Percentiles rank a stretch among this genome's conserved stretches.
Conservation (phyloP, 2,888 invertebrate genomes). For the Diarsia rubi region DNA sequence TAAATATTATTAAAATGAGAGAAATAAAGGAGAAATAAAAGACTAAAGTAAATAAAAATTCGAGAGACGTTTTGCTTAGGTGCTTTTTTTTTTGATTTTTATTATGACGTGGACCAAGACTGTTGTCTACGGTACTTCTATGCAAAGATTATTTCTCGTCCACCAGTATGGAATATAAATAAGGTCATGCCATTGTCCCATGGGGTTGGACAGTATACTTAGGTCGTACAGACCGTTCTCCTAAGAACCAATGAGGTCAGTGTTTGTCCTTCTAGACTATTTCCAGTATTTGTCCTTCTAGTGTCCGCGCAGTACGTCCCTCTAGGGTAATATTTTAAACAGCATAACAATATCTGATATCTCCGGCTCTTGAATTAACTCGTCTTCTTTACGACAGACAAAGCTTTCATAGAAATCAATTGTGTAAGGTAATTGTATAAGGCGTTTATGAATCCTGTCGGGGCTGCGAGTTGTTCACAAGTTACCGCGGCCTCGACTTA, state of each 20-base stretch:
- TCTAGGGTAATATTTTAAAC: neutral
- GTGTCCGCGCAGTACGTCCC: neutral
- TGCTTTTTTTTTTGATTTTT: no score
- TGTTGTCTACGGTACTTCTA: neutral
- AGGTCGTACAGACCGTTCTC: neutral
- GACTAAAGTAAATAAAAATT: constrained; percentile 5
- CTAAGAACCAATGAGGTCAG: neutral
- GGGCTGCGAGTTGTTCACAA: no score
- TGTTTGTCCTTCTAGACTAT: neutral
- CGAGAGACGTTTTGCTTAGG: constrained; percentile 1
- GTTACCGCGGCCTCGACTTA: no score
- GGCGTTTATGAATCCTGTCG: no score
- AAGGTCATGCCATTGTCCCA: neutral
- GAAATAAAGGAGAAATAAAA: constrained; percentile 20
- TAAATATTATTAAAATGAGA: constrained; percentile 31
- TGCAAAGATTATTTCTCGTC: neutral
- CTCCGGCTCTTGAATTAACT: neutral
- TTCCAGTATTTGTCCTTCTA: neutral
- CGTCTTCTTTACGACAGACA: neutral
- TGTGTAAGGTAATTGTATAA: no score
- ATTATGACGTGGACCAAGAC: neutral
- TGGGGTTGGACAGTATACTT: neutral
- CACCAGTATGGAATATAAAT: neutral
- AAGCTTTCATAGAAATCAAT: neutral
- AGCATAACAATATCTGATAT: neutral